These are phyloP conservation scores for Drosophila meridiana DNA, from an alignment of 2,888 invertebrate genomes.

Conservation along the genomic window DNA sequence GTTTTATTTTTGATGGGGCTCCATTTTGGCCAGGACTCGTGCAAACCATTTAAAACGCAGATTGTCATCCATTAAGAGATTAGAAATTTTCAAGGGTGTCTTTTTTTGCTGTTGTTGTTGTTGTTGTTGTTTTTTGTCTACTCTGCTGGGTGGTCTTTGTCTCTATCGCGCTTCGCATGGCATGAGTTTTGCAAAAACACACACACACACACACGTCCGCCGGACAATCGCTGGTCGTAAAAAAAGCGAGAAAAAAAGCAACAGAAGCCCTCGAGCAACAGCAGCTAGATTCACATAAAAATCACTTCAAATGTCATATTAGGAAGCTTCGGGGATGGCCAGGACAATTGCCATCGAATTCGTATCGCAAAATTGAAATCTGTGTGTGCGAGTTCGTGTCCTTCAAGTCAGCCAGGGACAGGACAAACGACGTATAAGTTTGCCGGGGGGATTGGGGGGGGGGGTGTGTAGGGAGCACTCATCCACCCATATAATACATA, in stretches of 20 bases:
- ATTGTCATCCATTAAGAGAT: conserved; percentile 81
- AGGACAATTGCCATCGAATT: conserved; percentile 78
- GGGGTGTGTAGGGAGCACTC: conserved; percentile 11
- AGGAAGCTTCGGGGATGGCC: conserved; percentile 57
- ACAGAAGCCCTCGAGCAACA: conserved; percentile 53
- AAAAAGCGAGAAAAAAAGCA: conserved; percentile 42
- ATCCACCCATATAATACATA: conserved; percentile 77
- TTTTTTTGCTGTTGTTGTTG: conserved; percentile 39
- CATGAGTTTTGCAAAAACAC: conserved; percentile 76
- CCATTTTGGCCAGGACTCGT: conserved; percentile 55
- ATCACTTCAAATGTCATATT: conserved; percentile 82
- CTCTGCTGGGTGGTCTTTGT: conserved; percentile 63
- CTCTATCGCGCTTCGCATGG: conserved; percentile 61
- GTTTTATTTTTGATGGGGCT: conserved; percentile 72
- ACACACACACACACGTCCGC: conserved; percentile 32
- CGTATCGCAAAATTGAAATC: conserved; percentile 81
- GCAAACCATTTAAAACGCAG: conserved; percentile 82
- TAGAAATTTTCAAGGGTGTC: conserved; percentile 80
- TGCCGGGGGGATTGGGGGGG: conserved; percentile 12
- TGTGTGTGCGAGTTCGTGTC: conserved; percentile 59
- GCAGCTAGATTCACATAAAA: conserved; percentile 82
- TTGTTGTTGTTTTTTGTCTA: conserved; percentile 28
- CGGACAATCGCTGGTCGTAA: conserved; percentile 63
- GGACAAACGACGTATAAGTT: conserved; percentile 74
- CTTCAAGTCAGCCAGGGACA: conserved; percentile 50